phyloP scores from a whole-genome alignment of 2,113 vertebrate genomes.

The Chauna torquata region DNA sequence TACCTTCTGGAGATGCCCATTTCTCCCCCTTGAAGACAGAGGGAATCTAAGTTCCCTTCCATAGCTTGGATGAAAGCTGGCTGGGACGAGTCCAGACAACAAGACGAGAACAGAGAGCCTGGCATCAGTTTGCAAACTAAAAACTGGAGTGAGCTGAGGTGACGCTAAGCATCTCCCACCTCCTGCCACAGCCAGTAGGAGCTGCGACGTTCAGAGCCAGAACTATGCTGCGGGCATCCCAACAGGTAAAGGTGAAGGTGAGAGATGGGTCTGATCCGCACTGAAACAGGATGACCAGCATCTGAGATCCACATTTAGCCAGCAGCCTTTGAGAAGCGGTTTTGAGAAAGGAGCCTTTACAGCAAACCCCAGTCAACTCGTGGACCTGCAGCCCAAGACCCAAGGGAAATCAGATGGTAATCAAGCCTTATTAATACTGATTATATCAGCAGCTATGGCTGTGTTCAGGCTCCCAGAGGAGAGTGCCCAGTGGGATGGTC shows the following conservation, averaged over 20 bases:
- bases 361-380: background rate
- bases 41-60: background rate
- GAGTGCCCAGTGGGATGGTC: background rate
- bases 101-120: background rate
- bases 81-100: background rate
- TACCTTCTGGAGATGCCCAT: background rate
- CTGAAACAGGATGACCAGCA: accelerated
- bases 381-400: background rate
- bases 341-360: background rate
- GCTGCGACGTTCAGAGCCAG: background rate
- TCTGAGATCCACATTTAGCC: background rate
- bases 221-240: background rate
- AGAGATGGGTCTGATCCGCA: background rate
- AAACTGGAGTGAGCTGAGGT: background rate
- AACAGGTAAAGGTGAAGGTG: background rate
- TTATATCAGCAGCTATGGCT: background rate
- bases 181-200: background rate
- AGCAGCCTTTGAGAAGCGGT: background rate
- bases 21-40: background rate
- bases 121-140: background rate
- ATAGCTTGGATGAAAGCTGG: background rate
- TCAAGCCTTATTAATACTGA: background rate
- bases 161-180: background rate
- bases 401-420: background rate
- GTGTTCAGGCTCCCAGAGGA: background rate